phyloP scores from a whole-genome alignment of 2,797 vertebrate species.

The Semotilus atromaculatus region DNA sequence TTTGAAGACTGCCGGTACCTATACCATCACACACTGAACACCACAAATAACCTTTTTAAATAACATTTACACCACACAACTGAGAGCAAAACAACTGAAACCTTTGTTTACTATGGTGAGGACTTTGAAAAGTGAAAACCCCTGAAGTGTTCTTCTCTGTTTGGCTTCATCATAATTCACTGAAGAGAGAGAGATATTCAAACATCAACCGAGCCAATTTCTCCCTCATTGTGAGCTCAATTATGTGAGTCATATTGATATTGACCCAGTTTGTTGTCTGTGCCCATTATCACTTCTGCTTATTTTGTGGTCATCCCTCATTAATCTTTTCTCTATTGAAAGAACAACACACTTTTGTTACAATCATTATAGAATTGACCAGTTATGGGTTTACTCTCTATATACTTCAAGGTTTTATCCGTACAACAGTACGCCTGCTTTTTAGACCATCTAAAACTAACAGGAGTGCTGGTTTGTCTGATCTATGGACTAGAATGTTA shows the following conservation, averaged over 20 bases:
- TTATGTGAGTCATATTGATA: constrained; percentile 22
- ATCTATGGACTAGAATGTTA: not conserved
- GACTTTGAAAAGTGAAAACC: too few species aligned
- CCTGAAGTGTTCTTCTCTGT: not conserved
- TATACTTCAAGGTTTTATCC: not conserved
- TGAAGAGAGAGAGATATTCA: not conserved
- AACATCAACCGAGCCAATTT: constrained; percentile 7
- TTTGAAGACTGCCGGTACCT: constrained; percentile 89
- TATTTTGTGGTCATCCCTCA: constrained; percentile 15
- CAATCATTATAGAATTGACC: too few species aligned
- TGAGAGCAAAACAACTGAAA: not conserved
- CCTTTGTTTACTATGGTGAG: not conserved
- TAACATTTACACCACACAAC: not conserved
- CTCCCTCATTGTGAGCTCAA: constrained; percentile 7
- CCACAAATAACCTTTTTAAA: constrained; percentile 45
- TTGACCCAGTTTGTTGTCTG: constrained; percentile 25
- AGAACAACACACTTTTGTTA: not conserved
- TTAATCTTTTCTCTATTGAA: constrained; percentile 12
- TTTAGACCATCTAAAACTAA: not conserved
- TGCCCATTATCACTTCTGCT: not conserved
- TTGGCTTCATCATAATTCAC: not conserved
- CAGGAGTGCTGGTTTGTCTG: too few species aligned
- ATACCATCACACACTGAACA: constrained; percentile 93
- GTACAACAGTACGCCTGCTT: too few species aligned
- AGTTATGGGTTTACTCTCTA: not conserved